phyloP scores from a whole-genome alignment of 1,140 invertebrate species.

The Pogonomyrmex barbatus region DNA sequence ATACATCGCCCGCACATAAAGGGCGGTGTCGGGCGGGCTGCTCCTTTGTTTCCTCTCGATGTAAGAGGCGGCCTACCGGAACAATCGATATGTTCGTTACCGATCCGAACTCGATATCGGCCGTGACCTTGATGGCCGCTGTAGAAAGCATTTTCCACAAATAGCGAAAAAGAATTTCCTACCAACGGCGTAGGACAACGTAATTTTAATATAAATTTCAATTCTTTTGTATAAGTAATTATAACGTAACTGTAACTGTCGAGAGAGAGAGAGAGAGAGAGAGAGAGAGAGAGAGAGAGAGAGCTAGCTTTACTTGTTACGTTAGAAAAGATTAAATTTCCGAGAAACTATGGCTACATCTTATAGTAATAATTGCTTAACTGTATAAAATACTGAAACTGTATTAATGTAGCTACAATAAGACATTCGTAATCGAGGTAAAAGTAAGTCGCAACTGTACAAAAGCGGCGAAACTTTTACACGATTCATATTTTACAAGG shows the following conservation, averaged over 20 bases:
- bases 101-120: slow-evolving; percentile 42
- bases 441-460: not conserved
- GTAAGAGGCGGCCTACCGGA: slow-evolving; percentile 37
- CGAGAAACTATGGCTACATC: not conserved
- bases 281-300: no score
- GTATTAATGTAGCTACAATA: not conserved
- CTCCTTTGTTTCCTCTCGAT: slow-evolving; percentile 61
- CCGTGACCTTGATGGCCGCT: slow-evolving; percentile 62
- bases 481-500: slow-evolving; percentile 8
- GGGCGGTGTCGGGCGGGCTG: slow-evolving; percentile 40
- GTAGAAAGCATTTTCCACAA: not conserved
- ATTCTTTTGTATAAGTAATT: slow-evolving; percentile 8
- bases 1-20: slow-evolving; percentile 42
- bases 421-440: not conserved
- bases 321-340: not conserved
- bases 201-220: not conserved
- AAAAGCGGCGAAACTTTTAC: slow-evolving; percentile 12
- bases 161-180: not conserved
- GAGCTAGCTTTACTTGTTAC: not conserved
- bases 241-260: not conserved
- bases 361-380: not conserved
- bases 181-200: not conserved
- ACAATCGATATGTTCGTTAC: slow-evolving; percentile 40
- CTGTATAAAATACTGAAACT: not conserved
- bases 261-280: no score